Evolutionary conservation across 2,888 invertebrate genomes (phyloP).

Genomic region (Polymixis lichenea): DNA sequence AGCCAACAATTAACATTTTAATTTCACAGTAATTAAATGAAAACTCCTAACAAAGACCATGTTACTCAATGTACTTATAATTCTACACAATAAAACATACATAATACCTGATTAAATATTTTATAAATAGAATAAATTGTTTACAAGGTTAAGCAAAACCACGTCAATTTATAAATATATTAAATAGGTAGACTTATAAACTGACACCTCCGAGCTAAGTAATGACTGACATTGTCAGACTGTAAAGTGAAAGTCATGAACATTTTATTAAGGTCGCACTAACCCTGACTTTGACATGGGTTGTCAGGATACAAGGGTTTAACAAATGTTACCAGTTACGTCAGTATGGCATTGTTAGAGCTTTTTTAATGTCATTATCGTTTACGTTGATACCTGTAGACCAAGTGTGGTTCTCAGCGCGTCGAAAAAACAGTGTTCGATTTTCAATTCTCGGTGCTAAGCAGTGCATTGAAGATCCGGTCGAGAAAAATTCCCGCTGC

Average conservation of each 20-base stretch:
- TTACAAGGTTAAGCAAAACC: slow-evolving; percentile 28
- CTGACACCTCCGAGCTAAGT: slow-evolving; percentile 10
- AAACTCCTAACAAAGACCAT: slow-evolving; percentile 13
- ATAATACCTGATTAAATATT: not conserved
- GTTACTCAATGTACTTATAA: not conserved
- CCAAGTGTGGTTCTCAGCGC: too few species aligned
- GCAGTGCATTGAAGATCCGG: too few species aligned
- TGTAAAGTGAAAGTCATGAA: slow-evolving; percentile 45
- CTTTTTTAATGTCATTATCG: not conserved
- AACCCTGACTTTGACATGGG: slow-evolving; percentile 37
- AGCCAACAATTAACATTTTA: not conserved
- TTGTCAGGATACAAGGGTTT: slow-evolving; percentile 27
- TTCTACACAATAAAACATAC: not conserved
- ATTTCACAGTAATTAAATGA: not conserved
- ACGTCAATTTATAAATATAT: slow-evolving; percentile 5
- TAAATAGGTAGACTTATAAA: not conserved
- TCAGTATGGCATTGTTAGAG: slow-evolving; percentile 10
- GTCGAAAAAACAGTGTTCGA: too few species aligned
- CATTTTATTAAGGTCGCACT: slow-evolving; percentile 13
- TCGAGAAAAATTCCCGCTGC: too few species aligned
- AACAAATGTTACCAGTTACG: slow-evolving; percentile 16
- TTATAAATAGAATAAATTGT: slow-evolving; percentile 23
- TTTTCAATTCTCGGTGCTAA: too few species aligned
- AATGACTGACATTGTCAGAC: slow-evolving; percentile 6
- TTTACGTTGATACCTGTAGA: not conserved